A percentile compares a stretch with the other conserved stretches of the same genome.
These are phyloP conservation scores for Puntigrus tetrazona DNA, from an alignment of 2,113 vertebrate genomes.

Conservation along the genomic window DNA sequence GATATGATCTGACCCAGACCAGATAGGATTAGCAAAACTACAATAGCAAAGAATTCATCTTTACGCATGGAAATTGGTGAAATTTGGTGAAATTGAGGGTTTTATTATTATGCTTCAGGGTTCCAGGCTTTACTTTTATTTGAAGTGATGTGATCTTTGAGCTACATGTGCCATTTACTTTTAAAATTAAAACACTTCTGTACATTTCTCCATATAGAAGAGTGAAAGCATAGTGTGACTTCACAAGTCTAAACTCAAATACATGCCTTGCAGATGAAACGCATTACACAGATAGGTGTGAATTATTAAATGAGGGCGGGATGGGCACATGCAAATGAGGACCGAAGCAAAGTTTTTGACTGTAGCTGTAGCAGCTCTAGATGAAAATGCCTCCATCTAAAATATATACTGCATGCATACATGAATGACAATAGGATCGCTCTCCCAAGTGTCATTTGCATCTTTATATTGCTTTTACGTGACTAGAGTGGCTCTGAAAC, in stretches of 20 bases:
- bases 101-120: background rate
- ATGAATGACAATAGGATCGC: slow-evolving; percentile 58
- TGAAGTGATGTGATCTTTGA: background rate
- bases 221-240: background rate
- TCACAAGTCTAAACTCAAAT: slow-evolving; percentile 56
- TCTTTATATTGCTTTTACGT: slow-evolving; percentile 39
- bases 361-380: slow-evolving; percentile 48
- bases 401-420: slow-evolving; percentile 58
- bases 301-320: slow-evolving; percentile 69
- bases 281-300: slow-evolving; percentile 65
- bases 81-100: background rate
- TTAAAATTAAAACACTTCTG: background rate
- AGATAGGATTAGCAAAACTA: background rate
- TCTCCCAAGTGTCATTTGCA: slow-evolving; percentile 63
- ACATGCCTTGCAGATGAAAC: slow-evolving; percentile 64
- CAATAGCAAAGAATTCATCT: background rate
- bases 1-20: slow-evolving; percentile 2
- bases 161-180: background rate
- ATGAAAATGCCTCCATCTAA: slow-evolving; percentile 55
- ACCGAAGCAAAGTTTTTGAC: slow-evolving; percentile 58
- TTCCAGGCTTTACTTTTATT: background rate
- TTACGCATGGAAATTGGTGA: background rate
- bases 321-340: slow-evolving; percentile 66
- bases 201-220: background rate
- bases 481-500: slow-evolving; percentile 16